Evolutionary conservation across 2,113 vertebrate species (phyloP).

Genomic region (Damaliscus lunatus): DNA sequence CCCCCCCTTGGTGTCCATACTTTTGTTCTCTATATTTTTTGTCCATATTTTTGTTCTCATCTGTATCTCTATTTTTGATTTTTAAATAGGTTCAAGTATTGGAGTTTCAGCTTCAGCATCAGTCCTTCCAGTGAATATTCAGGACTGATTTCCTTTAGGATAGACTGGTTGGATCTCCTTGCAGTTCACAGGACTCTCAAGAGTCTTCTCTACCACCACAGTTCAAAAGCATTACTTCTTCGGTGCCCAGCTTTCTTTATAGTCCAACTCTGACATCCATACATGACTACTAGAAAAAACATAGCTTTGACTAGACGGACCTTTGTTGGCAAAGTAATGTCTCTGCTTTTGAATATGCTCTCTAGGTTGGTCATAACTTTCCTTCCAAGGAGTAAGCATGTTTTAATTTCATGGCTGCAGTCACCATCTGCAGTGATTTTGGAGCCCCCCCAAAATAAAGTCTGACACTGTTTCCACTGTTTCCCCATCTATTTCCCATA

Average conservation of each 20-base stretch:
- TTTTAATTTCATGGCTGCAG: neutral
- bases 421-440: neutral
- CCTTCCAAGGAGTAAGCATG: neutral
- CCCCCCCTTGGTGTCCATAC: neutral
- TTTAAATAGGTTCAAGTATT: neutral
- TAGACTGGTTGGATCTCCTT: neutral
- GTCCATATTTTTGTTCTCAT: neutral
- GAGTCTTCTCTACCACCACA: neutral
- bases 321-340: neutral
- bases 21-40: neutral
- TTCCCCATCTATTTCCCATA: neutral
- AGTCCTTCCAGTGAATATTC: neutral
- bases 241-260: neutral
- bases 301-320: neutral
- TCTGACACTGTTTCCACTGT: accelerated
- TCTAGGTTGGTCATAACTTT: neutral
- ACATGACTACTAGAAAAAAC: neutral
- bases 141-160: neutral
- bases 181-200: neutral
- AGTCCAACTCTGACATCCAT: neutral
- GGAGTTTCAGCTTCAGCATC: neutral
- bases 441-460: accelerated
- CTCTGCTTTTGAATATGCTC: neutral
- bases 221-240: neutral
- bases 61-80: neutral